Conservation (phyloP, 2,888 invertebrate species). For the Macrophya alboannulata region DNA sequence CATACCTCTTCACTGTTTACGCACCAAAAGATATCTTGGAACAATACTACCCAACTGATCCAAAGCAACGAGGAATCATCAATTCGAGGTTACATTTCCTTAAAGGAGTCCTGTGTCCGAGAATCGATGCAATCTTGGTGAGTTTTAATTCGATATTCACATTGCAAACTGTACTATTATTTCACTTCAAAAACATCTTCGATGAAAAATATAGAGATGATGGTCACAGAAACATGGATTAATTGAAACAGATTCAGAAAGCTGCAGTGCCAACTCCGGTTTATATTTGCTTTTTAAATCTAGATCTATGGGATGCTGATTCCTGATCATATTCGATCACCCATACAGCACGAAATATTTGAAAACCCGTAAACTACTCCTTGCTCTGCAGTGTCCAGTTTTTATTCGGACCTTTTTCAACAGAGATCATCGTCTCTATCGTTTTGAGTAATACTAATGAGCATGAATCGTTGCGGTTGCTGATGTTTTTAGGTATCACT, state of each 20-base stretch:
- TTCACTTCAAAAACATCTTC: background rate
- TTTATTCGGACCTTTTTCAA: background rate
- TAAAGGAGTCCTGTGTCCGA: background rate
- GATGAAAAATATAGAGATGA: background rate
- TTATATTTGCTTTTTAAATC: background rate
- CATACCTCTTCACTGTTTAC: slow-evolving; percentile 22
- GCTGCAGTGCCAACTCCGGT: background rate
- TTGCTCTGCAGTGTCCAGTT: background rate
- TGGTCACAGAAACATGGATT: background rate
- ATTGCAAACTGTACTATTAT: background rate
- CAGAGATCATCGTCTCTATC: background rate
- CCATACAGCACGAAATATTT: background rate
- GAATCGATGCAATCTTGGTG: background rate
- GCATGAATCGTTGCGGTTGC: background rate
- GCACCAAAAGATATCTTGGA: slow-evolving; percentile 37
- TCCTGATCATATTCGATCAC: background rate
- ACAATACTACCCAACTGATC: slow-evolving; percentile 40
- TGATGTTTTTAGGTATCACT: background rate
- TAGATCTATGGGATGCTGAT: background rate
- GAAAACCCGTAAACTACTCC: background rate
- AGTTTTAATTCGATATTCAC: background rate
- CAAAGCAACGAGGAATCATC: slow-evolving; percentile 24
- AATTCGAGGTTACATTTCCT: background rate
- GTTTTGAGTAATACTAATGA: background rate
- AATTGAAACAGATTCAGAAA: background rate